Evolutionary conservation across 1,140 invertebrate genomes (phyloP), one percentile per base, ranked within the genome.

Genomic region (Prorops nasuta): DNA sequence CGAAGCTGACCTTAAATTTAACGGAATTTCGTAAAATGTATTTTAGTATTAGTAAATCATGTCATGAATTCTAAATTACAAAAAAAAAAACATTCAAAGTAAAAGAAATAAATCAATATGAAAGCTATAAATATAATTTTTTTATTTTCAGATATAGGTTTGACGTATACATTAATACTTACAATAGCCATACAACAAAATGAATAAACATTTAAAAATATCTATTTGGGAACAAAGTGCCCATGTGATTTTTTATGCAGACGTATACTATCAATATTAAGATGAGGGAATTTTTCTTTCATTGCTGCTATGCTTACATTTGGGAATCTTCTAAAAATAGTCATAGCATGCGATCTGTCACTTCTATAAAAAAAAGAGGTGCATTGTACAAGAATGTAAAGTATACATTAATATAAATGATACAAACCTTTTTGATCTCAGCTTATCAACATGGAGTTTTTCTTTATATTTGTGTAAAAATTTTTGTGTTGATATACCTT

Each of bases 271-370:
- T 90, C 83, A 49, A 93, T 74, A 73, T 93, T 80, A 12, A 91
- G 84, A 72, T 86, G 71, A 10, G 92, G 91, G 79, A 86, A 94
- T 66, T 87, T 75, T 54, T 83, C 74, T 71, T 88, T 83, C 10
- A 94, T 51, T 40, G 83, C 78, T 51, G 87, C 82, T 63, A 86
- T 65, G 69, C 92, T 86, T 63, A 91, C 72, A 64, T 94, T 79
- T 9, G 90, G 90, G 71, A 89, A 93, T 41, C 83, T 63, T 51
- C 85, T 86, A 9, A 94, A 56, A 17, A 92, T 68, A 24, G 80
- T 71, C 64, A 83, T 79, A 1, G 90, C 89, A 67, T 84, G 81
- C 54, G 83, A 85, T 28, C 67, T 80, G 32, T 85, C 72, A 42
- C 83, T 79, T 43, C 85, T 88, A 57, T 50, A 81, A 81, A 22